Evolutionary conservation across 2,888 invertebrate genomes (phyloP).

Genomic region (Hirtodrosophila duncani): DNA sequence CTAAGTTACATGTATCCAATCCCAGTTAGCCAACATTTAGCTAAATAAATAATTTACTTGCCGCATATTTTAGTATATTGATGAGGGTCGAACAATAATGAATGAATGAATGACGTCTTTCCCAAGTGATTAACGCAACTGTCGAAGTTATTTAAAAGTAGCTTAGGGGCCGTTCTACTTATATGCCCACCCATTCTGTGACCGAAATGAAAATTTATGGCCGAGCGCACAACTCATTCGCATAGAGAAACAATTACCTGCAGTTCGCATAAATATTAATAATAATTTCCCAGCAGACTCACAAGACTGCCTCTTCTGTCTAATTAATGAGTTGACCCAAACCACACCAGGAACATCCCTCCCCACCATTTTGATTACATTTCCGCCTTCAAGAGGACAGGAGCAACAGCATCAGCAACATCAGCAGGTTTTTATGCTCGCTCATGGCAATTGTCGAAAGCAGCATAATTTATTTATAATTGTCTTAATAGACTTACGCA

Average conservation of each 20-base stretch:
- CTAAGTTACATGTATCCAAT: slow-evolving; percentile 7
- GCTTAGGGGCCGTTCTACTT: neutral
- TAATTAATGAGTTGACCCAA: no score
- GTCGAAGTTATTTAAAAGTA: neutral
- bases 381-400: no score
- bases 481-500: slow-evolving; percentile 54
- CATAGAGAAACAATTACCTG: slow-evolving; percentile 44
- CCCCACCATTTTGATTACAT: slow-evolving; percentile 28
- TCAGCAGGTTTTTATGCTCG: slow-evolving; percentile 16
- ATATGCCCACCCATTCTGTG: no score
- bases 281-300: slow-evolving; percentile 42
- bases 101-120: slow-evolving; percentile 2
- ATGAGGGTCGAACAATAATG: slow-evolving; percentile 5
- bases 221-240: slow-evolving; percentile 22
- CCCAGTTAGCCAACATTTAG: slow-evolving; percentile 20
- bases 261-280: slow-evolving; percentile 59
- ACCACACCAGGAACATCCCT: no score
- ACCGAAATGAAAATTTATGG: slow-evolving; percentile 27
- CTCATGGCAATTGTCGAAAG: slow-evolving; percentile 32
- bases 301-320: neutral
- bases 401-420: no score
- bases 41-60: slow-evolving; percentile 32
- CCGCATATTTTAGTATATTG: slow-evolving; percentile 55
- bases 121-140: slow-evolving; percentile 1
- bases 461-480: slow-evolving; percentile 69